Percentiles rank a stretch among this genome's conserved stretches.
phyloP scores from a whole-genome alignment of 2,888 invertebrate species.

The Polia nebulosa region DNA sequence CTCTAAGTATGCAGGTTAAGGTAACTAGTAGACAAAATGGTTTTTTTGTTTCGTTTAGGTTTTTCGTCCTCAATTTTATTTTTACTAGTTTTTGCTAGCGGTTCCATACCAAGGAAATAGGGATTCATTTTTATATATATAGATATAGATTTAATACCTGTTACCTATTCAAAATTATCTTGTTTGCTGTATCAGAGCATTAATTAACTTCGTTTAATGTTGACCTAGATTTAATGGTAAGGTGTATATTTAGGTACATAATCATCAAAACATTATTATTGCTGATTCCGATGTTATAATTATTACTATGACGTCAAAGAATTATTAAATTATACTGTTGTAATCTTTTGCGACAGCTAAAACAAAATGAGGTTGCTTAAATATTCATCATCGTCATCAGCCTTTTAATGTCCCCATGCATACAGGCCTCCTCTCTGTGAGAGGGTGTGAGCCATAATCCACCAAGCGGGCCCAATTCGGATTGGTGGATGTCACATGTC shows the following conservation, averaged over 20 bases:
- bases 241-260: too few species aligned
- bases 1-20: slow-evolving; percentile 35
- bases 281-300: not conserved
- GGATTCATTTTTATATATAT: too few species aligned
- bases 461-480: too few species aligned
- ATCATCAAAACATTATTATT: not conserved
- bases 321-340: not conserved
- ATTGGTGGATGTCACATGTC: too few species aligned
- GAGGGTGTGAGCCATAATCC: too few species aligned
- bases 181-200: too few species aligned
- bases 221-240: not conserved
- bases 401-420: too few species aligned
- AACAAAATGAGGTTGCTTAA: not conserved
- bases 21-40: not conserved
- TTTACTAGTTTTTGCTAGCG: not conserved
- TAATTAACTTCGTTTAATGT: not conserved
- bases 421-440: too few species aligned
- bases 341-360: not conserved
- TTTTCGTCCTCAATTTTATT: not conserved
- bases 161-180: too few species aligned
- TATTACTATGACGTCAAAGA: not conserved
- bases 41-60: not conserved
- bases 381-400: too few species aligned
- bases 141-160: too few species aligned
- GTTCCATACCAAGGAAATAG: too few species aligned